Evolutionary conservation across 1,140 invertebrate species (phyloP).

Genomic region (Cydia pomonella): DNA sequence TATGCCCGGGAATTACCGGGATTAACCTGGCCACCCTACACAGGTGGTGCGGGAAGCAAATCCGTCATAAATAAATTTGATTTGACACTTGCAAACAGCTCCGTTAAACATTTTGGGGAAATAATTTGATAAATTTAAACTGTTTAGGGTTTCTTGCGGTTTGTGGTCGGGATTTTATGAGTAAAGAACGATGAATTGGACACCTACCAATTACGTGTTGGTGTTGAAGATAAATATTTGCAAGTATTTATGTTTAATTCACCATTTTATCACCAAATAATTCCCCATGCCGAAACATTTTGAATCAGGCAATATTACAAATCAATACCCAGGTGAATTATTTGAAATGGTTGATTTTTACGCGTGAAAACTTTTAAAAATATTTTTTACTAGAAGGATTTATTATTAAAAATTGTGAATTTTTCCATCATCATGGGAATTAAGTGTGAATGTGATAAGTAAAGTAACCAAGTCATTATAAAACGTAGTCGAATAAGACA

Average conservation of each 20-base stretch:
- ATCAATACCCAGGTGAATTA: too few relatives aligned
- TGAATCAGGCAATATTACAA: too few relatives aligned
- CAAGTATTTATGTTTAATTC: too few relatives aligned
- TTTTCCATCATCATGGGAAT: too few relatives aligned
- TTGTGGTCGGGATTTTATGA: slow-evolving; percentile 5
- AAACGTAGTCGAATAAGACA: neutral
- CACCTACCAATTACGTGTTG: too few relatives aligned
- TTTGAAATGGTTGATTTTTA: too few relatives aligned
- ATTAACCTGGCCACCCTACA: slow-evolving; percentile 52
- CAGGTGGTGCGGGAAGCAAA: slow-evolving; percentile 60
- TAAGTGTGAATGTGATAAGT: neutral
- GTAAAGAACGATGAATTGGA: neutral
- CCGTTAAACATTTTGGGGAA: slow-evolving; percentile 55
- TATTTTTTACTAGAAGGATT: too few relatives aligned
- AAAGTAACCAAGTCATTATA: neutral
- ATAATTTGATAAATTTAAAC: slow-evolving; percentile 55
- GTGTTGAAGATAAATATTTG: neutral
- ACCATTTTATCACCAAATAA: too few relatives aligned
- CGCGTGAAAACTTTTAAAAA: too few relatives aligned
- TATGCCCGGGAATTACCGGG: slow-evolving; percentile 45
- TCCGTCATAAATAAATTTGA: slow-evolving; percentile 71
- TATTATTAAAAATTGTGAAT: too few relatives aligned
- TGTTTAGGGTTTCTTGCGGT: slow-evolving; percentile 9
- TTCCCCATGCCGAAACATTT: too few relatives aligned
- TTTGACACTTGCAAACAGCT: slow-evolving; percentile 64